Conservation (phyloP, 1,140 invertebrate species). For the Drosophila willistoni region DNA sequence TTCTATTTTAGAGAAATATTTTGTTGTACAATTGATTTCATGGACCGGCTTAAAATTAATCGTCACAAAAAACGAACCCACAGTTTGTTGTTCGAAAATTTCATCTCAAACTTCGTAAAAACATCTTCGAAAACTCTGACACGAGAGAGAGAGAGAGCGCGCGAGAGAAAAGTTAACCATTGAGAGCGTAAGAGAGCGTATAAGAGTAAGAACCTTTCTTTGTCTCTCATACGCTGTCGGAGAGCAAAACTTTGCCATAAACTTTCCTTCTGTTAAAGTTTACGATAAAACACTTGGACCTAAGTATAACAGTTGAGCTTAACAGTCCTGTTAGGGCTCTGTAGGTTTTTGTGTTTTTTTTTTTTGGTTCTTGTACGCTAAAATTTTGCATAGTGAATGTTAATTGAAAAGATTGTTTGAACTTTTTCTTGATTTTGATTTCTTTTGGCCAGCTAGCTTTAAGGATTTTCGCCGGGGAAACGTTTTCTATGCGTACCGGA, state of each 20-base stretch:
- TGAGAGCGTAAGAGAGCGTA: neutral
- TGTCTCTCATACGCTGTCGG: neutral
- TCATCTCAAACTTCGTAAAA: constrained; percentile 24
- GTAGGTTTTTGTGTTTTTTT: too few species aligned
- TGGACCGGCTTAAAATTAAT: constrained; percentile 17
- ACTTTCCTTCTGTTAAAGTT: neutral
- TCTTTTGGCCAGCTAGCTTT: constrained; percentile 6
- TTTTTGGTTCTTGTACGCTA: neutral
- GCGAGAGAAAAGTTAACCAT: neutral
- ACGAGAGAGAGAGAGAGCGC: constrained; percentile 2
- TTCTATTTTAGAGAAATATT: neutral
- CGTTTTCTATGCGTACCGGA: constrained; percentile 46
- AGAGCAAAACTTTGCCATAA: neutral
- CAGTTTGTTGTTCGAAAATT: constrained; percentile 12
- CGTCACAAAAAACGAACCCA: constrained; percentile 1
- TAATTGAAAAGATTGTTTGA: constrained; percentile 53
- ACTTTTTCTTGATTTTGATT: constrained; percentile 17
- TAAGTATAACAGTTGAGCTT: constrained; percentile 1
- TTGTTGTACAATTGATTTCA: neutral
- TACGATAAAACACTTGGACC: constrained; percentile 12
- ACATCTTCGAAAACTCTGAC: constrained; percentile 15
- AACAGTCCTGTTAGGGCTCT: neutral
- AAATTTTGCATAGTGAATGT: constrained; percentile 63
- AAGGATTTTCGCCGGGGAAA: constrained; percentile 49
- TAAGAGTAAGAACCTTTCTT: constrained; percentile 2